A percentile compares a stretch with the other conserved stretches of the same genome.
These are phyloP conservation scores for Salminus brasiliensis DNA, from an alignment of 2,113 vertebrate genomes.

Conservation along the genomic window DNA sequence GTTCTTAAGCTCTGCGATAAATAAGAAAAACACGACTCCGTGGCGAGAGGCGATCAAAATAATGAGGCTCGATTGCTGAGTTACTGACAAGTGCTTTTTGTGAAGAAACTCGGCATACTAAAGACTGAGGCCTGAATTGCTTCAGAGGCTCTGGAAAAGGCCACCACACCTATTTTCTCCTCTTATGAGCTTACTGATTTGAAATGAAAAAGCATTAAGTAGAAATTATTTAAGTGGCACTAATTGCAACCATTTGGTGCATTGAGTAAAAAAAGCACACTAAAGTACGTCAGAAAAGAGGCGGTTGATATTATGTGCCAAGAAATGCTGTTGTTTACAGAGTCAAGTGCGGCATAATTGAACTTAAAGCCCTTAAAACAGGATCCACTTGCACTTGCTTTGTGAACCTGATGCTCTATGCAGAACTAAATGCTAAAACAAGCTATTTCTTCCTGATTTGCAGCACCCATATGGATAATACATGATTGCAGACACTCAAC, in stretches of 20 bases:
- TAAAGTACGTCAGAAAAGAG: conserved; percentile 8
- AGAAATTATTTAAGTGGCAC: conserved; percentile 30
- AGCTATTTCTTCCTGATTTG: neutral
- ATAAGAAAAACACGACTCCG: conserved; percentile 6
- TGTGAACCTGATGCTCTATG: neutral
- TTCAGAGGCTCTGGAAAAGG: conserved; percentile 7
- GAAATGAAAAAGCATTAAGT: conserved; percentile 8
- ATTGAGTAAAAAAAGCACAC: conserved; percentile 22
- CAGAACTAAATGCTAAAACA: conserved; percentile 11
- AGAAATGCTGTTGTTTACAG: conserved; percentile 30
- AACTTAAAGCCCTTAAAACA: conserved; percentile 6
- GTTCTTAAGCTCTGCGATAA: conserved; percentile 10
- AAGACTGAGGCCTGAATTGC: neutral
- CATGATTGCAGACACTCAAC: neutral
- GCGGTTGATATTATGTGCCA: conserved; percentile 30
- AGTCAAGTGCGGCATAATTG: conserved; percentile 36
- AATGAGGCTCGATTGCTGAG: neutral
- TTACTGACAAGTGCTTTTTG: conserved; percentile 7
- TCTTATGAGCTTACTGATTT: conserved; percentile 10
- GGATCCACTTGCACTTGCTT: neutral
- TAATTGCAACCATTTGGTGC: conserved; percentile 39
- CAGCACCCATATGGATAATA: neutral
- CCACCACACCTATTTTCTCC: neutral
- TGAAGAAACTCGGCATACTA: conserved; percentile 10
- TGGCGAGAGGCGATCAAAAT: conserved; percentile 15